These are phyloP conservation scores for Mnemiopsis leidyi DNA, from an alignment of 37 sponge, comb jelly and placozoan genomes.

Conservation along the genomic window DNA sequence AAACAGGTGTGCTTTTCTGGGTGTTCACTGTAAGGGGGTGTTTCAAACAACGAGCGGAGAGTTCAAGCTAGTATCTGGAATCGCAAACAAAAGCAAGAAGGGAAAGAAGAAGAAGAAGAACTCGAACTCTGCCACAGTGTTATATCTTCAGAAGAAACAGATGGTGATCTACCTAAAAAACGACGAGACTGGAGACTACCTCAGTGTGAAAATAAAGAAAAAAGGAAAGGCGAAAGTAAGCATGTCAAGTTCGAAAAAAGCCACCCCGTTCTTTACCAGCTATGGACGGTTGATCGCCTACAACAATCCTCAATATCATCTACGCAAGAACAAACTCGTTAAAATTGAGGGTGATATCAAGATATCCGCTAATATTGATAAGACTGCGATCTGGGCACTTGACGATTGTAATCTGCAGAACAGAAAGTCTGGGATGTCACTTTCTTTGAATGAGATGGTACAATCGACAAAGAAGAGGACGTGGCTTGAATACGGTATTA, in stretches of 20 bases:
- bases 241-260: not conserved
- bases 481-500: not conserved
- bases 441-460: not conserved
- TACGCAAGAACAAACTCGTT: not conserved
- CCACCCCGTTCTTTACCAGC: constrained; percentile 31
- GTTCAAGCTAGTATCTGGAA: not conserved
- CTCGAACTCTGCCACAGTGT: not conserved
- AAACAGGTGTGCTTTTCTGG: constrained; percentile 36
- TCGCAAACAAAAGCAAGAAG: not conserved
- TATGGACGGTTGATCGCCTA: not conserved
- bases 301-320: constrained; percentile 18
- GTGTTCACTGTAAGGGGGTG: constrained; percentile 23
- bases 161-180: constrained; percentile 13
- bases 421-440: not conserved
- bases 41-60: not conserved
- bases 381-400: not conserved
- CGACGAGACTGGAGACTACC: not conserved
- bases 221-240: not conserved
- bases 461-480: not conserved
- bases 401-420: constrained; percentile 1
- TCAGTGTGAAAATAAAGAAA: not conserved
- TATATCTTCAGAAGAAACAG: not conserved
- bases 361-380: not conserved
- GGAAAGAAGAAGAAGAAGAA: not conserved
- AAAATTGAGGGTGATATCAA: not conserved